Base-by-base conservation (phyloP, 2,113 vertebrate species). In the Coregonus clupeaformis region DNA sequence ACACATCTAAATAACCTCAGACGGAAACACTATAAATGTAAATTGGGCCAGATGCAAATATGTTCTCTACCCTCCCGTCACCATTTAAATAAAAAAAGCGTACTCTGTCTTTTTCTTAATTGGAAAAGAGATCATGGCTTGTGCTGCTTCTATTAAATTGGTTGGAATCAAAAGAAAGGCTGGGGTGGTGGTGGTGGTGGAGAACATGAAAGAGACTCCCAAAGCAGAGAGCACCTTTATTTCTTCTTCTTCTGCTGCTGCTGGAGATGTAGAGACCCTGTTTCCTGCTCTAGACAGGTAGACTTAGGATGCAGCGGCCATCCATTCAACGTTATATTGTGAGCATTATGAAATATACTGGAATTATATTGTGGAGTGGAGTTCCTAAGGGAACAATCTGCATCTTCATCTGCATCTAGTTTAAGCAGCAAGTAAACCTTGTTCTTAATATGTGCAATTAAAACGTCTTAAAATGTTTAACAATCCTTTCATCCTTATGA, bases 1-100 rank as follows among this genome's bases (percentile, higher is more conserved):
- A 86, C 79, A 85, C 76, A 69, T 78, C 74, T 73, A 86, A 89
- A 85, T 80, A 83, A 83, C 87, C 87, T 75, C 45, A 71, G 60
- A 57, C n/a, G 16, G 73, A 87, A 90, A 82, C 89, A 90, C 90
- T 91, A 87, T 89, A 89, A 92, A 91, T 92, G 89, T 86, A 90
- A 91, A 93, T 91, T 69, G 68, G 6, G 68, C 76, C 42, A 82
- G 84, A 80, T 89, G 85, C 80, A 87, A 89, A 89, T 87, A 52
- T 18, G 16, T 52, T 74, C 29, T 55, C 57, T 24, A 60, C n/a
- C 57, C 49, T 52, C 18, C 49, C 12, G 16, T 52, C 16, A 14
- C 12, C 60, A 85, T 89, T 86, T 82, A 82, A 82, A 86, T 84
- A 63, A 65, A 74, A 87, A 87, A 85, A 81, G 82, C 70, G 57